Percentiles rank a stretch among this genome's conserved stretches.
Evolutionary conservation across 2,888 invertebrate genomes (phyloP).

Genomic region (Euplexia lucipara): DNA sequence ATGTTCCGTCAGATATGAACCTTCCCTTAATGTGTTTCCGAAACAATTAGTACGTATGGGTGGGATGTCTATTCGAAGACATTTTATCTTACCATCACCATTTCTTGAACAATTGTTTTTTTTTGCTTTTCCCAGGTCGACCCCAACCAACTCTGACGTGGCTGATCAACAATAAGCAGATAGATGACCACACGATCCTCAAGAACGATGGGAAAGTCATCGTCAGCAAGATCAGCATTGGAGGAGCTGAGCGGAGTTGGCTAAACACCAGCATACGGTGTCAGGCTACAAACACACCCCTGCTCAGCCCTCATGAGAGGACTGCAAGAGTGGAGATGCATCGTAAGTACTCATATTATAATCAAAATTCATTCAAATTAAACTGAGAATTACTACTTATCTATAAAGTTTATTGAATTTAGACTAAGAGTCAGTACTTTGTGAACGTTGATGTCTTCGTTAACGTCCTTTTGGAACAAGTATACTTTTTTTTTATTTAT

Average conservation of each 20-base stretch:
- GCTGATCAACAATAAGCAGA: slow-evolving; percentile 94
- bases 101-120: not conserved
- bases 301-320: slow-evolving; percentile 95
- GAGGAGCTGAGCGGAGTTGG: slow-evolving; percentile 94
- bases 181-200: slow-evolving; percentile 93
- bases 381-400: no score
- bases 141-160: slow-evolving; percentile 95
- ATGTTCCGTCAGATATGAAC: no score
- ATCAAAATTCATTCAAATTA: no score
- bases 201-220: slow-evolving; percentile 93
- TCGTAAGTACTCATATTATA: slow-evolving; percentile 93
- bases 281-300: slow-evolving; percentile 95
- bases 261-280: slow-evolving; percentile 96
- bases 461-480: no score
- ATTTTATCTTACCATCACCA: no score
- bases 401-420: no score
- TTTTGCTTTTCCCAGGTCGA: slow-evolving; percentile 91
- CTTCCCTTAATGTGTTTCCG: no score
- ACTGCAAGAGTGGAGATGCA: slow-evolving; percentile 95
- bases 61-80: no score
- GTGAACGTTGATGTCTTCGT: no score
- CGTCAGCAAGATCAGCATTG: slow-evolving; percentile 94
- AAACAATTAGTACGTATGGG: no score
- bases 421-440: no score
- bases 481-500: no score